Evolutionary conservation across 2,797 vertebrate genomes (phyloP), one percentile per base, ranked within the genome.

Genomic region (Acomys russatus): DNA sequence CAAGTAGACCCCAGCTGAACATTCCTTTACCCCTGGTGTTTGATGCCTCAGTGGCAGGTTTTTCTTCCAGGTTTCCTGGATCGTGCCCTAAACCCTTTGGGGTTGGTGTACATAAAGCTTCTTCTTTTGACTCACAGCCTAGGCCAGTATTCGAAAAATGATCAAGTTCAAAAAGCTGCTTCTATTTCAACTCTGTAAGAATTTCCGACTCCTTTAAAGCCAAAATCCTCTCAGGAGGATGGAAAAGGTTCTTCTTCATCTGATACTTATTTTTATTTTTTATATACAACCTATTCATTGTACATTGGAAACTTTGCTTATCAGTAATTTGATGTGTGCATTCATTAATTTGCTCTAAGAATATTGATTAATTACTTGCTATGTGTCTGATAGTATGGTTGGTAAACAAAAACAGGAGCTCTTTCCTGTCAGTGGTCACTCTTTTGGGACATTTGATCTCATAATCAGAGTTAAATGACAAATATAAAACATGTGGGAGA

Each of bases 101-200:
- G 74, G 78, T 91, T 96, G 93, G 85, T 84, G 94, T 96, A 76
- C 61, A 95, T 86, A 94, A 95, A 88, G 64, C 38, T 94, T 94
- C 64, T 97, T 28, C 28, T 71, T 97, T 93, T 96, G 92, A 96
- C 88, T 92, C 28, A 28, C 68, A 95, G 92, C 88, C 61, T 84
- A 88, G 92, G 78, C 96, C 90, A 51, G 54, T 56, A 12, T 95
- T 96, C 90, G 95, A 96, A 97, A 98, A 97, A 93, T 92, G 93
- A 94, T 93, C 90, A 38, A 49, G 74, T 96, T 97, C 77, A 93
- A 97, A 96, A 95, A 86, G 25, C 71, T 88, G 20, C 73, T 95
- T 11, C 49, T 94, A 92, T 97, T 95, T 94, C 84, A 97, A 91
- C 92, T 91, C 93, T 85, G 68, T 83, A 86, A 96, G 94, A 93